Evolutionary conservation across 2,888 invertebrate genomes (phyloP).

Genomic region (Chloroclysta siterata): DNA sequence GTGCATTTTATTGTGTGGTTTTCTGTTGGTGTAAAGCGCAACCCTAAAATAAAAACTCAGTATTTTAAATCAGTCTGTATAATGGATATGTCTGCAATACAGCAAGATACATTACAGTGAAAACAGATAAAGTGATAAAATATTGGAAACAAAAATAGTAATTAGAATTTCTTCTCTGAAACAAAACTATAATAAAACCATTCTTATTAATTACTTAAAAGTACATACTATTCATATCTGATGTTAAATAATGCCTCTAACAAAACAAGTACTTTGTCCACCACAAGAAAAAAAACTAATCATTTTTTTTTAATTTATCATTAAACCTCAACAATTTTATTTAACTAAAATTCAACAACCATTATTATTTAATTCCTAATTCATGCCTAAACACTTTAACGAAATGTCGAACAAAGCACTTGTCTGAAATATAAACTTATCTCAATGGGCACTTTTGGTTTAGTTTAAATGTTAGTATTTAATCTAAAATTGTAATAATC

Average conservation of each 20-base stretch:
- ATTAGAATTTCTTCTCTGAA: slow-evolving; percentile 83
- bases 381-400: slow-evolving; percentile 83
- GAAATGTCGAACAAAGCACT: slow-evolving; percentile 80
- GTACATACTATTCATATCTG: slow-evolving; percentile 78
- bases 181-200: slow-evolving; percentile 84
- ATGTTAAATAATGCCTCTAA: slow-evolving; percentile 84
- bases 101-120: slow-evolving; percentile 85
- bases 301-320: slow-evolving; percentile 64
- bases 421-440: slow-evolving; percentile 81
- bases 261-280: slow-evolving; percentile 78
- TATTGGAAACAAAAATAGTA: slow-evolving; percentile 85
- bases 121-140: slow-evolving; percentile 84
- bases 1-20: no score
- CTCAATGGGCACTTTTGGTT: slow-evolving; percentile 86
- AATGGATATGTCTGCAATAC: slow-evolving; percentile 86
- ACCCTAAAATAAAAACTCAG: slow-evolving; percentile 46
- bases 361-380: slow-evolving; percentile 76
- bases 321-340: slow-evolving; percentile 82
- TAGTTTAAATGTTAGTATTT: slow-evolving; percentile 83
- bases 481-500: slow-evolving; percentile 80
- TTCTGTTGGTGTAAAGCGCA: no score
- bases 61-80: slow-evolving; percentile 84
- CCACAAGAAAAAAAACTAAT: slow-evolving; percentile 77
- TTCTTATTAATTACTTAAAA: slow-evolving; percentile 80
- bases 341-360: slow-evolving; percentile 82